These are phyloP conservation scores for Desmodus rotundus DNA, from an alignment of 2,113 vertebrate genomes.

Conservation along the genomic window DNA sequence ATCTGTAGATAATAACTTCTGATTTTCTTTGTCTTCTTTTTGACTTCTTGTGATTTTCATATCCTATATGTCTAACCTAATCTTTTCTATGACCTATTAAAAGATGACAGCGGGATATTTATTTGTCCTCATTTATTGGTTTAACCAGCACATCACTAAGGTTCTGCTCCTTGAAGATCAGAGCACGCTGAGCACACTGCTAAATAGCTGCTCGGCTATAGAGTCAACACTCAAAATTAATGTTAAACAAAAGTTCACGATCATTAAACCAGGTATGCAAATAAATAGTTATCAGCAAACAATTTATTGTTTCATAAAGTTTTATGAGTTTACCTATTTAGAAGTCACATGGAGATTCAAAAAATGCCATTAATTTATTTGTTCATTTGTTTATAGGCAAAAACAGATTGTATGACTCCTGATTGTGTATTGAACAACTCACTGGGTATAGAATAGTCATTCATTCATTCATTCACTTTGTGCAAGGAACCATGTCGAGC, in stretches of 20 bases:
- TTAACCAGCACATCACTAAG: not conserved
- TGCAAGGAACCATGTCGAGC: not conserved
- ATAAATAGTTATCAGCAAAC: not conserved
- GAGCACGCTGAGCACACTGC: not conserved
- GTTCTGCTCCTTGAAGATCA: constrained; percentile 11
- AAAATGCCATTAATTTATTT: not conserved
- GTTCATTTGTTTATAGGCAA: not conserved
- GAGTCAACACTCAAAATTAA: constrained; percentile 41
- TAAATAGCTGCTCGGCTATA: constrained; percentile 25
- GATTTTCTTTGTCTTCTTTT: constrained; percentile 8
- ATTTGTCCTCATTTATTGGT: constrained; percentile 54
- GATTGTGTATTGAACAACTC: not conserved
- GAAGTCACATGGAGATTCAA: not conserved
- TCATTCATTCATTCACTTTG: not conserved
- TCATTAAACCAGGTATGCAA: constrained; percentile 39
- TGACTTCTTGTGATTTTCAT: not conserved
- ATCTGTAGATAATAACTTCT: not conserved
- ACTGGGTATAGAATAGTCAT: not conserved
- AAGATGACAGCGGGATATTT: constrained; percentile 29
- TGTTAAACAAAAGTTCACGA: constrained; percentile 40
- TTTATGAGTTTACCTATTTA: not conserved
- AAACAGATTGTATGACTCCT: not conserved
- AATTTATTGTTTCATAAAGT: not conserved
- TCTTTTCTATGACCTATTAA: not conserved
- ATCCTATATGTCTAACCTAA: not conserved